Percentiles rank a stretch among this genome's conserved stretches.
Conservation (phyloP, 2,888 invertebrate species). For the Notocelia uddmanniana region DNA sequence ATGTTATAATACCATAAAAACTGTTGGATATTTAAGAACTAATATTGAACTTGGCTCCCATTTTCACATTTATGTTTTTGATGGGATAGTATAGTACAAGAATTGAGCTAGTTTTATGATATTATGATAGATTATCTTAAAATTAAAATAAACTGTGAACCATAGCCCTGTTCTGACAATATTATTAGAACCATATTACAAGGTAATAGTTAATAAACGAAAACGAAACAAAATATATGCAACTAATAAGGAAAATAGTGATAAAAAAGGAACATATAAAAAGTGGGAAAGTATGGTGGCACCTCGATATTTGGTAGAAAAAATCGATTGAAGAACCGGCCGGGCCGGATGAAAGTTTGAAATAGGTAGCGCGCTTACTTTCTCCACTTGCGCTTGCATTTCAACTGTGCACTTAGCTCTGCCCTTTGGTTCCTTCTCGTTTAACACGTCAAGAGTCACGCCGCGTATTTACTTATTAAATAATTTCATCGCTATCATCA, state of each 20-base stretch:
- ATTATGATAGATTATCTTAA: background rate
- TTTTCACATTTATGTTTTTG: no score
- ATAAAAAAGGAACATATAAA: conserved; percentile 22
- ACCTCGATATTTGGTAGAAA: conserved; percentile 53
- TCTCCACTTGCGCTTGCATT: conserved; percentile 63
- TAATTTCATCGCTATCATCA: background rate
- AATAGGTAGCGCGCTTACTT: conserved; percentile 72
- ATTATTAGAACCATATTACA: background rate
- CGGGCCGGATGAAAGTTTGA: conserved; percentile 74
- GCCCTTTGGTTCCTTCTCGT: conserved; percentile 8
- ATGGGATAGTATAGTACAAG: no score
- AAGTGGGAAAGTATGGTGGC: conserved; percentile 25
- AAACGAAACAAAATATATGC: background rate
- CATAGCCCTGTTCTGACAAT: no score
- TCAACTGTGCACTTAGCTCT: conserved; percentile 33
- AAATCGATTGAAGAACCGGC: conserved; percentile 70
- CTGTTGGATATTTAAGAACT: no score
- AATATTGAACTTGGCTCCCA: no score
- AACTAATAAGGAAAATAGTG: background rate
- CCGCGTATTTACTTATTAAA: background rate
- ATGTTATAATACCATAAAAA: no score
- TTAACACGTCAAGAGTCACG: background rate
- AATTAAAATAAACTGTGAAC: background rate
- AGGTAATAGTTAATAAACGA: background rate
- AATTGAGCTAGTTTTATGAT: background rate